phyloP scores from a whole-genome alignment of 2,888 invertebrate genomes.

The Toxonevra muliebris region DNA sequence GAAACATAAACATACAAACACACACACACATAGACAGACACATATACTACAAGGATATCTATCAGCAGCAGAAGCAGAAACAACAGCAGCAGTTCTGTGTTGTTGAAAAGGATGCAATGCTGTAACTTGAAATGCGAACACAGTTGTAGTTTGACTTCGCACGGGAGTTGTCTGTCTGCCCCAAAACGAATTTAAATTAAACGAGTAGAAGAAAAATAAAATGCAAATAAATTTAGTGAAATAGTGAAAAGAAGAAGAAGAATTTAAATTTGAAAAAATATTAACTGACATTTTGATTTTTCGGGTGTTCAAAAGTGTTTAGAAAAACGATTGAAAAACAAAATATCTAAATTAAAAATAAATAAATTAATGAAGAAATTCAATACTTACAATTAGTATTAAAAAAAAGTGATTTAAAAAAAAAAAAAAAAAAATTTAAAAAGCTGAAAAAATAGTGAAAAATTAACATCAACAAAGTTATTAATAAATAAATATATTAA shows the following conservation, averaged over 20 bases:
- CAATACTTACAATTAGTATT: constrained; percentile 1
- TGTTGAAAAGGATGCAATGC: constrained; percentile 33
- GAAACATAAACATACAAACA: not conserved
- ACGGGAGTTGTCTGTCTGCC: constrained; percentile 33
- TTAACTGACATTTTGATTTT: too few relatives aligned
- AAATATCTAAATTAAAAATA: constrained; percentile 7
- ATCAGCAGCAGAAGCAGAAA: not conserved
- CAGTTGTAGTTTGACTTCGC: constrained; percentile 40
- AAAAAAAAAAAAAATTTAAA: constrained; percentile 5
- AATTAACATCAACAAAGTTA: not conserved
- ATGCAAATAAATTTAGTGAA: not conserved
- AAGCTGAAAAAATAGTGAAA: not conserved
- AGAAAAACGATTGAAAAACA: constrained; percentile 7
- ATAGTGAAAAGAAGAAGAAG: not conserved
- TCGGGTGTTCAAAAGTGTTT: not conserved
- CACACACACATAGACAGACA: not conserved
- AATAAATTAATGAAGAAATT: constrained; percentile 12
- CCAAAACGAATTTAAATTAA: constrained; percentile 18
- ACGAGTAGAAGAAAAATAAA: constrained; percentile 8
- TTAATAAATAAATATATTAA: not conserved
- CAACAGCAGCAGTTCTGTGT: not conserved
- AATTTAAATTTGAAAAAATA: not conserved
- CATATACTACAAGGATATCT: constrained; percentile 5
- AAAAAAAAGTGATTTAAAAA: constrained; percentile 2
- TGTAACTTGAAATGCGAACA: constrained; percentile 16